phyloP scores from a whole-genome alignment of 1,140 invertebrate genomes.

The Zaprionus vittiger region DNA sequence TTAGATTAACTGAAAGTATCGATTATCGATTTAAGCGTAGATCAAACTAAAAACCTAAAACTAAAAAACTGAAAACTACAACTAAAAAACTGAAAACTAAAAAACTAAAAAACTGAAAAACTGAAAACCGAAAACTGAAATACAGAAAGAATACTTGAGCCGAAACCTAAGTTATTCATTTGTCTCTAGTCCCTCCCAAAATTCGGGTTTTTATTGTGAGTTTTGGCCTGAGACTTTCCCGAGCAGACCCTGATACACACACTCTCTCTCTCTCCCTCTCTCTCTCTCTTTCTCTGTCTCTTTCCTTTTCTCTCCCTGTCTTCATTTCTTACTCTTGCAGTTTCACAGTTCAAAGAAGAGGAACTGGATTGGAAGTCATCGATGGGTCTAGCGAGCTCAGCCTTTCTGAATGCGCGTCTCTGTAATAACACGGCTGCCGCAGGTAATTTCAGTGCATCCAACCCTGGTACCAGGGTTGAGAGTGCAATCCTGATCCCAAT shows the following conservation, averaged over 20 bases:
- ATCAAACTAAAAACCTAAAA: constrained; percentile 24
- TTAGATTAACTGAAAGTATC: constrained; percentile 71
- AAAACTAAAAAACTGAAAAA: neutral
- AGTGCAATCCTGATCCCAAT: constrained; percentile 40
- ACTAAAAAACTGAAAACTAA: constrained; percentile 1
- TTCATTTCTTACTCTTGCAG: constrained; percentile 15
- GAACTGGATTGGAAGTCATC: constrained; percentile 57
- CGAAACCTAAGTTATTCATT: constrained; percentile 3
- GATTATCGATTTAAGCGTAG: constrained; percentile 71
- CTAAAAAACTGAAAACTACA: constrained; percentile 2
- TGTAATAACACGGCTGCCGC: constrained; percentile 59
- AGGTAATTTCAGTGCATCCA: constrained; percentile 56
- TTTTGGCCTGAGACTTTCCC: constrained; percentile 36
- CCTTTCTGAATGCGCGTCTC: constrained; percentile 33
- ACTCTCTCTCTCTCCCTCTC: constrained; percentile 25
- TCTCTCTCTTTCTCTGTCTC: constrained; percentile 23
- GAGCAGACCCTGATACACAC: constrained; percentile 41
- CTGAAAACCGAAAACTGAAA: constrained; percentile 1
- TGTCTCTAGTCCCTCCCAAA: constrained; percentile 17
- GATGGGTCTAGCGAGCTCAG: constrained; percentile 57
- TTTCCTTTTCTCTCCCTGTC: constrained; percentile 26
- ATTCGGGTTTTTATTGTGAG: constrained; percentile 37
- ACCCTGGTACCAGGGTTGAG: constrained; percentile 22
- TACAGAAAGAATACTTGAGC: constrained; percentile 14
- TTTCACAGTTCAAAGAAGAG: constrained; percentile 6